These are phyloP conservation scores for Diaphora mendica DNA, from an alignment of 2,888 invertebrate genomes.

Conservation along the genomic window DNA sequence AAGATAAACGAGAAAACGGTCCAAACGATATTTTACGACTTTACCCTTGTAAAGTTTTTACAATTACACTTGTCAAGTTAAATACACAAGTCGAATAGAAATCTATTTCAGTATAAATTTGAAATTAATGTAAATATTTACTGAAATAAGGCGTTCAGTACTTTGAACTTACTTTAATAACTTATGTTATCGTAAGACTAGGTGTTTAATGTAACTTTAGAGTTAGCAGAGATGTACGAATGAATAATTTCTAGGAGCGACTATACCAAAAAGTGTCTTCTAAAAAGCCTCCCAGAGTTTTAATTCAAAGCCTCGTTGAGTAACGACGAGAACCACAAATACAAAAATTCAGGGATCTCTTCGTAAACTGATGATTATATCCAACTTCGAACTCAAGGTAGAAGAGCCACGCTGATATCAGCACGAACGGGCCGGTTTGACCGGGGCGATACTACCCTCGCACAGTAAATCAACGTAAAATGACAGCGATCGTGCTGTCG, in stretches of 20 bases:
- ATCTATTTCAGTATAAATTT: conserved; percentile 7
- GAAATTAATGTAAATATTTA: background rate
- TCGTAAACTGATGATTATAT: background rate
- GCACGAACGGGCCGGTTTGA: too few relatives aligned
- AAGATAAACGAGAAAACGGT: conserved; percentile 23
- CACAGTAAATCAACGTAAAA: too few relatives aligned
- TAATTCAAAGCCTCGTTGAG: background rate
- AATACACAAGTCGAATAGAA: conserved; percentile 19
- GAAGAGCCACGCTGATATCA: too few relatives aligned
- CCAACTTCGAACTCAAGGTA: background rate
- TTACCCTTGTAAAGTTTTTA: conserved; percentile 22
- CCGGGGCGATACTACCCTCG: too few relatives aligned
- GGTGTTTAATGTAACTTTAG: background rate
- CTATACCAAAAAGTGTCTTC: background rate
- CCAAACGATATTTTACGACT: conserved; percentile 24
- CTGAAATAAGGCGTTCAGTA: background rate
- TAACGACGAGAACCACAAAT: background rate
- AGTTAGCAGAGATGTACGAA: background rate
- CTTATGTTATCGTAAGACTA: background rate
- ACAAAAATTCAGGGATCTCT: background rate
- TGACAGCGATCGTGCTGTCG: too few relatives aligned
- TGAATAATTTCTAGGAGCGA: background rate
- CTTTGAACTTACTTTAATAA: background rate
- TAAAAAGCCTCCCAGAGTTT: background rate
- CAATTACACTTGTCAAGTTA: conserved; percentile 22